Evolutionary conservation across 2,797 vertebrate species (phyloP).

Genomic region (Antrozous pallidus): DNA sequence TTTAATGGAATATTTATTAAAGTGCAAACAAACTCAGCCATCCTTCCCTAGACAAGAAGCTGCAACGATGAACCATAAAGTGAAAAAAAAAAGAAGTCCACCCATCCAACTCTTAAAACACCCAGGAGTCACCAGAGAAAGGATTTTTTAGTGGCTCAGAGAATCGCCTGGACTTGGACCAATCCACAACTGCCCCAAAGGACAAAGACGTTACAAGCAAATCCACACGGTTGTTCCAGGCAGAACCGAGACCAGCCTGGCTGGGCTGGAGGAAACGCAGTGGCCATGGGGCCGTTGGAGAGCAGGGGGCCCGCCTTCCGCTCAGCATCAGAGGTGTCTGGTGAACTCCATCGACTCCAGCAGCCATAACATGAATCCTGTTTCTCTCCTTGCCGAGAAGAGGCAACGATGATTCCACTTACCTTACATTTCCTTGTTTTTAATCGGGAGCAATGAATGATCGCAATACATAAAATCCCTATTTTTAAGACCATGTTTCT

Average conservation of each 20-base stretch:
- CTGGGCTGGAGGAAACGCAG: neutral
- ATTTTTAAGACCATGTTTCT: conserved; percentile 71
- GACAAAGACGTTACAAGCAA: conserved; percentile 16
- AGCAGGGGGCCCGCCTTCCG: neutral
- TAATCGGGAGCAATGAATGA: conserved; percentile 61
- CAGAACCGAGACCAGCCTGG: conserved; percentile 35
- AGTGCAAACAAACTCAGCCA: conserved; percentile 76
- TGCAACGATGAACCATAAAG: conserved; percentile 64
- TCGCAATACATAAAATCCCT: conserved; percentile 68
- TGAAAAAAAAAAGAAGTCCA: conserved; percentile 55
- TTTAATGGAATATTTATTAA: conserved; percentile 85
- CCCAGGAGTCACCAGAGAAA: conserved; percentile 49
- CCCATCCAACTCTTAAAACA: conserved; percentile 56
- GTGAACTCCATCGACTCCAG: neutral
- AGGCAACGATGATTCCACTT: conserved; percentile 45
- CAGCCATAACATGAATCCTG: conserved; percentile 58
- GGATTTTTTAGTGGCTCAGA: conserved; percentile 27
- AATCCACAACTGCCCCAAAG: neutral
- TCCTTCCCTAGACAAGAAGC: conserved; percentile 78
- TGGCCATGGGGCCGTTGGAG: neutral
- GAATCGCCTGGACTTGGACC: conserved; percentile 29
- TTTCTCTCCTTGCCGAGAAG: conserved; percentile 58
- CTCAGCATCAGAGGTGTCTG: neutral
- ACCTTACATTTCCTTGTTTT: conserved; percentile 65
- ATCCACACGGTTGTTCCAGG: neutral